Evolutionary conservation across 2,797 vertebrate genomes (phyloP).

Genomic region (Clarias laeviceps): DNA sequence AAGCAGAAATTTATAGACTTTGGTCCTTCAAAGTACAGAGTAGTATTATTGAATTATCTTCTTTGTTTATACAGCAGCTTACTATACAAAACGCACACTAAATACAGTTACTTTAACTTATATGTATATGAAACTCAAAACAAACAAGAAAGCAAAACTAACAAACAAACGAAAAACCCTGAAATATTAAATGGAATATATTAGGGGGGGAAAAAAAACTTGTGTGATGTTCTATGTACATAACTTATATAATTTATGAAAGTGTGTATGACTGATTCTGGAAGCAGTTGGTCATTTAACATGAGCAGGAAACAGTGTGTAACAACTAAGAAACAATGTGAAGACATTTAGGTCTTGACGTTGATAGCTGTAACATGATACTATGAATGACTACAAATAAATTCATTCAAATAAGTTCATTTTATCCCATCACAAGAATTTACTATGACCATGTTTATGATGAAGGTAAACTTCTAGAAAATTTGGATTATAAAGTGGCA

Average conservation of each 20-base stretch:
- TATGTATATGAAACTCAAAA: background rate
- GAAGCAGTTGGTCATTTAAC: background rate
- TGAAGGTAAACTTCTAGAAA: background rate
- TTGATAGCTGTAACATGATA: background rate
- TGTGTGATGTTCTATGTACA: background rate
- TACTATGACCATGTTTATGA: background rate
- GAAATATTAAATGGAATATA: background rate
- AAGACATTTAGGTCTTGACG: background rate
- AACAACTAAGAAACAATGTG: background rate
- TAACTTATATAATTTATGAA: slow-evolving; percentile 7
- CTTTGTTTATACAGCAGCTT: background rate
- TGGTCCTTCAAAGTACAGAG: slow-evolving; percentile 46
- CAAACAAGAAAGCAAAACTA: no score
- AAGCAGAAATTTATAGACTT: slow-evolving; percentile 64
- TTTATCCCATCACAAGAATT: background rate
- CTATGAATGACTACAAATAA: background rate
- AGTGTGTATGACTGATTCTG: background rate
- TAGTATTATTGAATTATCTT: background rate
- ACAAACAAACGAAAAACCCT: background rate
- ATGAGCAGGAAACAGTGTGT: slow-evolving; percentile 1
- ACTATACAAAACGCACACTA: background rate
- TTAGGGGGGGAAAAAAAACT: background rate
- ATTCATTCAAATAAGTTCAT: background rate
- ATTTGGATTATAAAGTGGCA: background rate
- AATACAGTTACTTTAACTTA: background rate